phyloP scores from a whole-genome alignment of 2,888 invertebrate species.

The Aromia moschata region DNA sequence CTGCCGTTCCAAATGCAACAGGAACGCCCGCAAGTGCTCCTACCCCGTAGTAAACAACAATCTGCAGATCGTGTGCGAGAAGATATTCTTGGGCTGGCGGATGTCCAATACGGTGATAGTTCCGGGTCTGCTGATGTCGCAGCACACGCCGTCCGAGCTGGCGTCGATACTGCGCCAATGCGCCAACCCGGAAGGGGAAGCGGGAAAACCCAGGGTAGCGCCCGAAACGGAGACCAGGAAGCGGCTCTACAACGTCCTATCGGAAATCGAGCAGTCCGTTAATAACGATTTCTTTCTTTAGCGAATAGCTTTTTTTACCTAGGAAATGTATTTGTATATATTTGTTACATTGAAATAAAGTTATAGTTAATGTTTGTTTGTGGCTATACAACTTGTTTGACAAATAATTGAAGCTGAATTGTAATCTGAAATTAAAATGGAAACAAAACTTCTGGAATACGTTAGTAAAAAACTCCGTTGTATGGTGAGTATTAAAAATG shows the following conservation, averaged over 20 bases:
- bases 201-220: conserved; percentile 63
- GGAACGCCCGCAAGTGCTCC: conserved; percentile 65
- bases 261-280: conserved; percentile 62
- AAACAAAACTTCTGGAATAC: too few species aligned
- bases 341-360: too few species aligned
- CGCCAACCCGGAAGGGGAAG: conserved; percentile 66
- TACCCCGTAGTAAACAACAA: conserved; percentile 71
- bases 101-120: conserved; percentile 69
- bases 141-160: conserved; percentile 68
- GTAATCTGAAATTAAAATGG: too few species aligned
- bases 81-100: conserved; percentile 72
- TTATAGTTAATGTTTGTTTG: too few species aligned
- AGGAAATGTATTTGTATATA: conserved; percentile 16
- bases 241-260: conserved; percentile 66
- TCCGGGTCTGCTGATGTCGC: conserved; percentile 70
- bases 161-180: conserved; percentile 69
- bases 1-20: conserved; percentile 71
- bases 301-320: conserved; percentile 23
- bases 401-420: too few species aligned
- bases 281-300: conserved; percentile 54
- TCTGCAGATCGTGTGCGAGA: conserved; percentile 73
- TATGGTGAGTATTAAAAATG: too few species aligned
- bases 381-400: too few species aligned
- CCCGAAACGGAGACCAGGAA: conserved; percentile 64
- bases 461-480: too few species aligned